Evolutionary conservation across 2,888 invertebrate genomes (phyloP).

Genomic region (Platerodrilus igneus): DNA sequence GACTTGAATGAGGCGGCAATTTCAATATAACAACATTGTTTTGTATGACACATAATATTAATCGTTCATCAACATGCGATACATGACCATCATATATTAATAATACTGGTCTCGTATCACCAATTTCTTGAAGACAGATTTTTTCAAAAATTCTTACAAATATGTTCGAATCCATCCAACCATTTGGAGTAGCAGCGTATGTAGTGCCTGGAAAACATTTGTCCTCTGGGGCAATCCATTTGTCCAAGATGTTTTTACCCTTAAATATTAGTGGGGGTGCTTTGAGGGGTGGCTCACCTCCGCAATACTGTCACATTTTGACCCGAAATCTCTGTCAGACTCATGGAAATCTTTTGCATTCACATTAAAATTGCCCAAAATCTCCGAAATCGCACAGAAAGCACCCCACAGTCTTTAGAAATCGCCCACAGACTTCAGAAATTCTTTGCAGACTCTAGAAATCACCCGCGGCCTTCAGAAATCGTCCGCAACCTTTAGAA

Average conservation of each 20-base stretch:
- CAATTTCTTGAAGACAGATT: slow-evolving; percentile 15
- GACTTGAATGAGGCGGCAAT: slow-evolving; percentile 7
- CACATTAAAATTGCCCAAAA: too few species aligned
- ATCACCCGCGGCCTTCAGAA: too few species aligned
- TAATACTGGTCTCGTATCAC: slow-evolving; percentile 25
- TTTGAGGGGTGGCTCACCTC: too few species aligned
- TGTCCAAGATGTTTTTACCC: slow-evolving; percentile 34
- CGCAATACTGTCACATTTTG: too few species aligned
- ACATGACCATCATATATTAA: slow-evolving; percentile 31
- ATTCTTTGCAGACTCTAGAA: too few species aligned
- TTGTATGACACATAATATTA: slow-evolving; percentile 7
- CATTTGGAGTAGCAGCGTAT: slow-evolving; percentile 33
- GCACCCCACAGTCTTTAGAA: too few species aligned
- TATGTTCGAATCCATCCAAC: slow-evolving; percentile 32
- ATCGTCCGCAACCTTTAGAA: too few species aligned
- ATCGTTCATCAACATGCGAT: slow-evolving; percentile 23
- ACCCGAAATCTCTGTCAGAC: too few species aligned
- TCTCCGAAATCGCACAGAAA: too few species aligned
- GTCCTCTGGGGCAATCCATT: slow-evolving; percentile 28
- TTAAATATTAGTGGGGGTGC: slow-evolving; percentile 25
- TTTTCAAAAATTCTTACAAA: slow-evolving; percentile 27
- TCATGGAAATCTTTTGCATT: too few species aligned
- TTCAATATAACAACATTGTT: slow-evolving; percentile 6
- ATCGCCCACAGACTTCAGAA: too few species aligned
- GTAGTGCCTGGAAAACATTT: slow-evolving; percentile 6